phyloP scores from a whole-genome alignment of 2,797 vertebrate species.

The Urosaurus nigricauda region DNA sequence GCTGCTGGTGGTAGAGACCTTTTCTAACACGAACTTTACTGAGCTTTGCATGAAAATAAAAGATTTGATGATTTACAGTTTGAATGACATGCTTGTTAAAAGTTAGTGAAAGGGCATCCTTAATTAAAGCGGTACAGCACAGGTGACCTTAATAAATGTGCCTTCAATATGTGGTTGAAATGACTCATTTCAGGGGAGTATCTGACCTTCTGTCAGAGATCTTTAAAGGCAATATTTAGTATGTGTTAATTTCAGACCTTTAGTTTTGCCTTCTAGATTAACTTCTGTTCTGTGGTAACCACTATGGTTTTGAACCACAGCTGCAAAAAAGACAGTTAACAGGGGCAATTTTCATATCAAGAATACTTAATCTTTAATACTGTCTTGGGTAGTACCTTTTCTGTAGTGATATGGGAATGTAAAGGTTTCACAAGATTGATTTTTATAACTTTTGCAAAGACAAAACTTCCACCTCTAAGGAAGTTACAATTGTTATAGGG shows the following conservation, averaged over 20 bases:
- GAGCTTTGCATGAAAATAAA: constrained; percentile 9
- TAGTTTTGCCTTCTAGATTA: background rate
- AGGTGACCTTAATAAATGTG: constrained; percentile 45
- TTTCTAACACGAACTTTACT: background rate
- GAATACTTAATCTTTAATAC: constrained; percentile 31
- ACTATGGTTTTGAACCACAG: background rate
- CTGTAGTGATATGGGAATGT: background rate
- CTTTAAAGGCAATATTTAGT: constrained; percentile 36
- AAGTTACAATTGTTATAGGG: background rate
- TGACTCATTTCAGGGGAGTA: background rate
- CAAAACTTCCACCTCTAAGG: background rate
- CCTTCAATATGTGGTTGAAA: constrained; percentile 44
- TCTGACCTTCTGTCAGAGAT: background rate
- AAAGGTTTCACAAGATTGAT: background rate
- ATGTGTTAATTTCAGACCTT: background rate
- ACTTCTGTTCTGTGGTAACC: constrained; percentile 20
- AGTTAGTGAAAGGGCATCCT: constrained; percentile 30
- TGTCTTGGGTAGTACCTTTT: background rate
- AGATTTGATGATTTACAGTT: constrained; percentile 19
- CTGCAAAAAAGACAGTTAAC: background rate
- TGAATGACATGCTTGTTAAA: constrained; percentile 20
- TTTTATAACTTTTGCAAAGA: background rate
- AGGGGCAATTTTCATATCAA: constrained; percentile 13
- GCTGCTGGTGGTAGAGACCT: background rate
- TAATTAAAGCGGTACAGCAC: constrained; percentile 40